A percentile compares a stretch with the other conserved stretches of the same genome.
phyloP scores from a whole-genome alignment of 2,113 vertebrate genomes.

The Meleagris gallopavo region DNA sequence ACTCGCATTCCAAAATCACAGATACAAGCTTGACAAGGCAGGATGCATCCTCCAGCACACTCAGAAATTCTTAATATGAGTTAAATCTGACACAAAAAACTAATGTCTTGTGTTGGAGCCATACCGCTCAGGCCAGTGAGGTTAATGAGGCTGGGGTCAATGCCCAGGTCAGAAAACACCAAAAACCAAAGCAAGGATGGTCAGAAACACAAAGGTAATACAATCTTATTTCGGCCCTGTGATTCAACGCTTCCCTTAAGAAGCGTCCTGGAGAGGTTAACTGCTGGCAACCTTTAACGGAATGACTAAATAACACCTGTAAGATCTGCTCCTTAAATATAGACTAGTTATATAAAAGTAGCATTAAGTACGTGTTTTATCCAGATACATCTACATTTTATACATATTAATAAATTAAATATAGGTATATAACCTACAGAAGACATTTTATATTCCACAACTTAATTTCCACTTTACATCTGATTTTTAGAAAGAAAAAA shows the following conservation, averaged over 20 bases:
- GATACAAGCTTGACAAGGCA: rapidly evolving
- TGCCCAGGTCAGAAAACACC: neutral
- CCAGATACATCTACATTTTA: rapidly evolving
- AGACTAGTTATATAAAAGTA: neutral
- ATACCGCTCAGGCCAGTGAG: neutral
- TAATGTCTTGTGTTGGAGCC: neutral
- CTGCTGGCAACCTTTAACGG: neutral
- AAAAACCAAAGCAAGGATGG: neutral
- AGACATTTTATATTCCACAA: neutral
- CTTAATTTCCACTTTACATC: neutral
- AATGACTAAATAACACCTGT: neutral
- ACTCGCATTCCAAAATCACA: neutral
- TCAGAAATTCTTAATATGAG: neutral
- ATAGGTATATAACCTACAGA: neutral
- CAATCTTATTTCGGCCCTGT: neutral
- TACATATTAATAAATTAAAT: neutral
- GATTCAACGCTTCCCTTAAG: neutral
- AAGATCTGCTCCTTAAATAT: neutral
- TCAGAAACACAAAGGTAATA: rapidly evolving
- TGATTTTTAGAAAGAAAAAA: neutral
- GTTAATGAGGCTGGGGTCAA: neutral
- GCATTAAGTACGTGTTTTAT: neutral
- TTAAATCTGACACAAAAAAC: neutral
- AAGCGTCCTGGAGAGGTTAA: neutral
- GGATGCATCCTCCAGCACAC: neutral